phyloP scores from a whole-genome alignment of 1,140 invertebrate genomes.

The Drosophila punjabiensis region DNA sequence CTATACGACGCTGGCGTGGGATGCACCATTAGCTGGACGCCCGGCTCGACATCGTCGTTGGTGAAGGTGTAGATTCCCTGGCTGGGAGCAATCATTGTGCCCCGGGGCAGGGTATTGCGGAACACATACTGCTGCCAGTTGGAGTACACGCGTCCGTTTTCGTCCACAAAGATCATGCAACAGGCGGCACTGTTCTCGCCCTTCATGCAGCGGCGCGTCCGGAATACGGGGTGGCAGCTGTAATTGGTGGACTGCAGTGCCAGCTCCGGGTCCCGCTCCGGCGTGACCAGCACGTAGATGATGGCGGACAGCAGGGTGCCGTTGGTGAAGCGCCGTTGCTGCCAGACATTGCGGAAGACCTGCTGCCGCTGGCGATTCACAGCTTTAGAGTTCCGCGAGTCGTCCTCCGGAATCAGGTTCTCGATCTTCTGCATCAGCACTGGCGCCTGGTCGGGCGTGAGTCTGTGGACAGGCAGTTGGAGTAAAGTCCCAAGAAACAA shows the following conservation, averaged over 20 bases:
- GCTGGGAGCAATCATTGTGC: slow-evolving; percentile 69
- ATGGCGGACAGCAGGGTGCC: slow-evolving; percentile 70
- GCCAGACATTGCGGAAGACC: slow-evolving; percentile 73
- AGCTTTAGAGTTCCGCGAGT: slow-evolving; percentile 13
- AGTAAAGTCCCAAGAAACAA: neutral
- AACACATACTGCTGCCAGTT: slow-evolving; percentile 69
- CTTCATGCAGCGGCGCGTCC: slow-evolving; percentile 70
- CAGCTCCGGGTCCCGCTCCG: slow-evolving; percentile 40
- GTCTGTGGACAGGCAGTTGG: slow-evolving; percentile 17
- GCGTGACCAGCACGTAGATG: slow-evolving; percentile 74
- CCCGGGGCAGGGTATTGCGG: slow-evolving; percentile 67
- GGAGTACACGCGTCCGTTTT: slow-evolving; percentile 68
- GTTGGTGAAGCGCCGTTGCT: slow-evolving; percentile 72
- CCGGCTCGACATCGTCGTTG: slow-evolving; percentile 24
- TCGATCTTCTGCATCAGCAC: slow-evolving; percentile 67
- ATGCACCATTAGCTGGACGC: slow-evolving; percentile 45
- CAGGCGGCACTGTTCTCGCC: slow-evolving; percentile 65
- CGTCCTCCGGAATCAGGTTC: slow-evolving; percentile 50
- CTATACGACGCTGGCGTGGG: slow-evolving; percentile 42
- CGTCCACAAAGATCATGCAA: slow-evolving; percentile 80
- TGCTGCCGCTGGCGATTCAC: slow-evolving; percentile 47
- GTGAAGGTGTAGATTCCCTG: slow-evolving; percentile 68
- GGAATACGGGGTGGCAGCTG: slow-evolving; percentile 73
- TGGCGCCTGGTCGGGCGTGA: slow-evolving; percentile 57
- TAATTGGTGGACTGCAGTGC: slow-evolving; percentile 62